Evolutionary conservation across 2,888 invertebrate species (phyloP).

Genomic region (Aphodius granarius): DNA sequence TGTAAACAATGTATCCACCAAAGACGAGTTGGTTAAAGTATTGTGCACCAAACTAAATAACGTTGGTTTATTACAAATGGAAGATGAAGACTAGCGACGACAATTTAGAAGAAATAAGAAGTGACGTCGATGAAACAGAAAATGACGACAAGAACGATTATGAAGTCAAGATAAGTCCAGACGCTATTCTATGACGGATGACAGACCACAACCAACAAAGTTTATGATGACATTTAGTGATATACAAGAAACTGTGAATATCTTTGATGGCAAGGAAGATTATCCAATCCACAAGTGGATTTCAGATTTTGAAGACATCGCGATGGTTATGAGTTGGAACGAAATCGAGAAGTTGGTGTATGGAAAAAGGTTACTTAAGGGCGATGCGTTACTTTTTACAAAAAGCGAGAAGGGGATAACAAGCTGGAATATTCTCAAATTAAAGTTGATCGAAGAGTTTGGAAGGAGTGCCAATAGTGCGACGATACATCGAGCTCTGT

Average conservation of each 20-base stretch:
- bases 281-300: slow-evolving; percentile 32
- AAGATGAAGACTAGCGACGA: background rate
- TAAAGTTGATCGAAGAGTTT: slow-evolving; percentile 35
- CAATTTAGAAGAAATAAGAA: background rate
- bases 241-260: background rate
- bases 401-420: slow-evolving; percentile 36
- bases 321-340: slow-evolving; percentile 35
- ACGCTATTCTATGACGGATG: background rate
- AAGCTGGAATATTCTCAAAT: slow-evolving; percentile 33
- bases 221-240: background rate
- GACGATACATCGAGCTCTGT: slow-evolving; percentile 31
- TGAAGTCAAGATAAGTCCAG: background rate
- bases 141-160: background rate
- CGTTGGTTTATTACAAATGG: background rate
- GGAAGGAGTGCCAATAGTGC: slow-evolving; percentile 33
- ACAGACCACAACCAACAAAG: background rate
- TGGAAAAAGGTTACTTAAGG: slow-evolving; percentile 38
- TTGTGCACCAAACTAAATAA: background rate
- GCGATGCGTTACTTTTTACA: slow-evolving; percentile 38
- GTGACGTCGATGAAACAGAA: background rate
- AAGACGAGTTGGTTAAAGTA: background rate
- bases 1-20: background rate
- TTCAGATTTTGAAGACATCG: slow-evolving; percentile 38
- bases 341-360: slow-evolving; percentile 39
- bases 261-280: background rate